Conservation (phyloP, 2,113 vertebrate genomes). For the Illadopsis cleaveri region DNA sequence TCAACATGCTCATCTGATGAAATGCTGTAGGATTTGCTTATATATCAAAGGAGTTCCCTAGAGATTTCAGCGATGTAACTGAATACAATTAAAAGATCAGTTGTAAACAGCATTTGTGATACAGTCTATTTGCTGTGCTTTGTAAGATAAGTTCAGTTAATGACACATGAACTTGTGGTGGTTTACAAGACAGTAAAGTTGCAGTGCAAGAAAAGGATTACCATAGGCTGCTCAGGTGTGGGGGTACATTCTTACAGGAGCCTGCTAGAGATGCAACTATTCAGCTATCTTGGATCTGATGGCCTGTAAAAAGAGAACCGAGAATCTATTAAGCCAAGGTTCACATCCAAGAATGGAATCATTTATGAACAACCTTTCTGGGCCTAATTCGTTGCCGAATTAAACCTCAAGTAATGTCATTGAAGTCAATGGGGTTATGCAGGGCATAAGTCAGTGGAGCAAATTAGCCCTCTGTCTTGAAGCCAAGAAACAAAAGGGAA, state of each 20-base stretch:
- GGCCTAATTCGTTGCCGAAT: conserved; percentile 20
- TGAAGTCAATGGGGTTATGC: conserved; percentile 37
- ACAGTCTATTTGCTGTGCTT: conserved; percentile 19
- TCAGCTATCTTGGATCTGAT: conserved; percentile 46
- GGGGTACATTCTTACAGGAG: too few relatives aligned
- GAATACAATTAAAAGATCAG: conserved; percentile 67
- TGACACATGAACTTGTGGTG: neutral
- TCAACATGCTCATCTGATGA: conserved; percentile 58
- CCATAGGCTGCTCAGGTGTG: neutral
- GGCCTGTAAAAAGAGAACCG: conserved; percentile 48
- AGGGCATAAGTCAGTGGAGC: neutral
- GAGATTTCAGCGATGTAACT: conserved; percentile 36
- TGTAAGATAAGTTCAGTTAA: conserved; percentile 10
- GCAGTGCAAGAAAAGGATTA: conserved; percentile 12
- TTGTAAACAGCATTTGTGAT: conserved; percentile 23
- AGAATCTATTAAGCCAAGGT: conserved; percentile 25
- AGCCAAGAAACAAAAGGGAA: conserved; percentile 31
- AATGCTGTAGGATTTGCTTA: conserved; percentile 63
- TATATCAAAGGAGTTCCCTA: conserved; percentile 60
- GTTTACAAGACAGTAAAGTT: conserved; percentile 14
- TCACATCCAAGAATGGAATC: neutral
- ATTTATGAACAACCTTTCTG: conserved; percentile 40
- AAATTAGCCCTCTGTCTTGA: conserved; percentile 38
- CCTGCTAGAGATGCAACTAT: neutral
- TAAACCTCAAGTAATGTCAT: conserved; percentile 24